These are phyloP conservation scores for Nematostella vectensis DNA, from an alignment of 92 coral and sea anemone species.

Conservation along the genomic window DNA sequence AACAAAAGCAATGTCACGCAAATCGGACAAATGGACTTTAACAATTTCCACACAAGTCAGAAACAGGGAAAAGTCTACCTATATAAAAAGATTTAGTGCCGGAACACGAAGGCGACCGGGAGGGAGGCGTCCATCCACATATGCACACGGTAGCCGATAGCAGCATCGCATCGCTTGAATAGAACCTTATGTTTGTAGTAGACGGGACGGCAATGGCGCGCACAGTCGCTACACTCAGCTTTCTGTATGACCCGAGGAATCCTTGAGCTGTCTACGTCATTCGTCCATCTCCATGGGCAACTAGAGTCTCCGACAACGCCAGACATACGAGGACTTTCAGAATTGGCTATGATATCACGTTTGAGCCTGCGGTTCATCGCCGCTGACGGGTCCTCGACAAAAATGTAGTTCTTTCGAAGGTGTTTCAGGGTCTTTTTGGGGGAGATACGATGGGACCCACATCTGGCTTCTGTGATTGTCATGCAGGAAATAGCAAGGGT, in stretches of 20 bases:
- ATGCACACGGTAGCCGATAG: constrained; percentile 28
- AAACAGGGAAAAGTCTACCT: no score
- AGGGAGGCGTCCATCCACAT: constrained; percentile 13
- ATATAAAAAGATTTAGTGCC: constrained; percentile 4
- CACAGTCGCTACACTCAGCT: constrained; percentile 25
- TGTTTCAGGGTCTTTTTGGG: constrained; percentile 13
- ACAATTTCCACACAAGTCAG: no score
- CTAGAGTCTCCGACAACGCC: constrained; percentile 5
- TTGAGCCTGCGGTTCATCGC: constrained; percentile 7
- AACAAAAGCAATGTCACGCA: no score
- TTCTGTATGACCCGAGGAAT: constrained; percentile 15
- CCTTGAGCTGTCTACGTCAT: constrained; percentile 21
- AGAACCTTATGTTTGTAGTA: constrained; percentile 23
- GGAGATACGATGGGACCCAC: constrained; percentile 6
- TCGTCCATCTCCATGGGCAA: constrained; percentile 34
- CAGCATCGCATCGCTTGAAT: constrained; percentile 20
- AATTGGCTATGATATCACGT: constrained; percentile 8
- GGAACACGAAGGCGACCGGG: constrained; percentile 21
- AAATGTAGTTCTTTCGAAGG: constrained; percentile 22
- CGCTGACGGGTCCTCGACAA: constrained; percentile 3
- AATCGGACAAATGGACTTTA: no score
- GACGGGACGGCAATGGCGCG: constrained; percentile 25
- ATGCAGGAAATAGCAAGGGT: no score
- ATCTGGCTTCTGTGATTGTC: no score
- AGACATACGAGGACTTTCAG: not conserved